phyloP scores from a whole-genome alignment of 2,113 vertebrate genomes.

The Carassius gibelio region DNA sequence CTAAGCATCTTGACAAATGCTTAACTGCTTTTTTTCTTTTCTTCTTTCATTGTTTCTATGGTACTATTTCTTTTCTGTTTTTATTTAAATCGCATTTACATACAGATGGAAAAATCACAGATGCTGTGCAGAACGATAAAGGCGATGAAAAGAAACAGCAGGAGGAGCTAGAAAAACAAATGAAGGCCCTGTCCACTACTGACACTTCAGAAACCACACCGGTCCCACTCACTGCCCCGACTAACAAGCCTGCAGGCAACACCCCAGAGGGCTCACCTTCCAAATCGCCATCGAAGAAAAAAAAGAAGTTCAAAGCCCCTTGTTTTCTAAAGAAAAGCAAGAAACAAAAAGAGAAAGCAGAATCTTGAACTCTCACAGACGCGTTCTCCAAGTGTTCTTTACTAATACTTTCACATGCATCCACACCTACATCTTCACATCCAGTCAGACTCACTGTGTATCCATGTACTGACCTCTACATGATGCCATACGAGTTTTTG shows the following conservation, averaged over 20 bases:
- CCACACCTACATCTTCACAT: not conserved
- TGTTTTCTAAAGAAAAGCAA: constrained; percentile 97
- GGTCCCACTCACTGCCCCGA: constrained; percentile 70
- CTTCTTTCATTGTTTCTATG: too few relatives aligned
- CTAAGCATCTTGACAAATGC: not conserved
- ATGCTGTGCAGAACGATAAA: constrained; percentile 80
- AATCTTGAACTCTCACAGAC: constrained; percentile 78
- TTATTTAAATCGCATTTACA: not conserved
- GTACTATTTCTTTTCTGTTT: constrained; percentile 28
- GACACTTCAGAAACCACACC: constrained; percentile 71
- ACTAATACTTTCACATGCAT: constrained; percentile 15
- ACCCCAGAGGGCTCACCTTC: constrained; percentile 93
- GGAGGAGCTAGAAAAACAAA: constrained; percentile 79
- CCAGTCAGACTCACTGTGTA: constrained; percentile 43
- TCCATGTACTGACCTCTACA: constrained; percentile 44
- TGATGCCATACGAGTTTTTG: not conserved
- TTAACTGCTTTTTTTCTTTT: too few relatives aligned
- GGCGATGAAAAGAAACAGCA: constrained; percentile 81
- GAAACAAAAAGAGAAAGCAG: constrained; percentile 93
- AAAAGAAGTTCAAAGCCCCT: constrained; percentile 94
- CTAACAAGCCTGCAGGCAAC: constrained; percentile 74
- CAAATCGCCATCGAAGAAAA: constrained; percentile 98
- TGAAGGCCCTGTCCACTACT: constrained; percentile 80
- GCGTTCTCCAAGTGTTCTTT: not conserved
- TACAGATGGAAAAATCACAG: constrained; percentile 67